Conservation (phyloP, 2,888 invertebrate genomes). For the Metallyticus violacea region DNA sequence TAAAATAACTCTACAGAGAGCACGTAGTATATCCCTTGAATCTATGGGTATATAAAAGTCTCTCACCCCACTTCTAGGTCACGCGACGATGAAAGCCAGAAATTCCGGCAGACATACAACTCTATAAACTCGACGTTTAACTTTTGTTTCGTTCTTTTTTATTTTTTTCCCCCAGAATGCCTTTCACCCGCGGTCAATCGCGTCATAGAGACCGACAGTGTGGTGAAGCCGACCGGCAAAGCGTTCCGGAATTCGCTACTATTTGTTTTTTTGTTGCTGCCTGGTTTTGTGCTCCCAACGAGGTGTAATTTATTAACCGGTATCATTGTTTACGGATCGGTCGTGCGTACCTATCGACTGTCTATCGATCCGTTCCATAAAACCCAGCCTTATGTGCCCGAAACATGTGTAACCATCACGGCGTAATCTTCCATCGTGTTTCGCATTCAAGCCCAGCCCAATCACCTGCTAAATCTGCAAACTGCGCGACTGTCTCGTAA, state of each 20-base stretch:
- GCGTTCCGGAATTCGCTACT: not conserved
- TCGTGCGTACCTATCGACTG: not conserved
- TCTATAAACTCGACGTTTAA: not conserved
- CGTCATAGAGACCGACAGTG: not conserved
- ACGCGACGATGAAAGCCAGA: not conserved
- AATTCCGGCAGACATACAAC: not conserved
- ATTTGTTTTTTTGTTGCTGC: not conserved
- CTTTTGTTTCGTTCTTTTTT: not conserved
- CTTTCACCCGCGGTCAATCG: not conserved
- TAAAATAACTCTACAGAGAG: not conserved
- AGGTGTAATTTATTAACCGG: not conserved
- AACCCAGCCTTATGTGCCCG: not conserved
- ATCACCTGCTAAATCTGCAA: not conserved
- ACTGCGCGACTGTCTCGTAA: too few relatives aligned
- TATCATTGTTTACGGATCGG: not conserved
- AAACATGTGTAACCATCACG: not conserved
- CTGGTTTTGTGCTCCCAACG: not conserved
- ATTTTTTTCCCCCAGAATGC: not conserved
- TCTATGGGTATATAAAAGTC: not conserved
- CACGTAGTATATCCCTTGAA: not conserved
- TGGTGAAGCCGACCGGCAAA: not conserved
- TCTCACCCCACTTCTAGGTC: not conserved
- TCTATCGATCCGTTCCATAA: not conserved
- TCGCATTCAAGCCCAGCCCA: not conserved
- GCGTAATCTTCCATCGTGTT: not conserved